phyloP scores from a whole-genome alignment of 37 sponge, comb jelly and placozoan species.

The Lycopodina hypogea region DNA sequence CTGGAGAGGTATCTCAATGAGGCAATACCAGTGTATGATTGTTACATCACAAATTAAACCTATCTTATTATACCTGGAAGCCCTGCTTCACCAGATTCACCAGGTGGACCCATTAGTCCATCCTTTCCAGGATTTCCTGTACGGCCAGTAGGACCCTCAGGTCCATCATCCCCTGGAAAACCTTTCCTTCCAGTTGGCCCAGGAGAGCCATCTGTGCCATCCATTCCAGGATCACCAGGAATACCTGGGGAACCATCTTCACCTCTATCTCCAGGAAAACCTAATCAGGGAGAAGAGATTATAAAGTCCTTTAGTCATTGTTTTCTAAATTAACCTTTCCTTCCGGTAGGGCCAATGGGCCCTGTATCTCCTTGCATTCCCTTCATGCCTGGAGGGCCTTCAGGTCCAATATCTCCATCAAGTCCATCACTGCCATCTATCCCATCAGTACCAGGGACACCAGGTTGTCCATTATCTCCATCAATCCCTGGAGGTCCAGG shows the following conservation, averaged over 20 bases:
- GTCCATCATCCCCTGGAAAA: background rate
- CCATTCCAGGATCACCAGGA: background rate
- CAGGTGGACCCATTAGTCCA: background rate
- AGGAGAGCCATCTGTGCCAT: background rate
- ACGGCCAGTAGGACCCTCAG: background rate
- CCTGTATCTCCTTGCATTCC: conserved; percentile 23
- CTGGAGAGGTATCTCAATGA: no score
- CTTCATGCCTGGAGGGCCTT: conserved; percentile 15
- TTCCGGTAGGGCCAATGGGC: conserved; percentile 11
- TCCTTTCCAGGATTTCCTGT: conserved; percentile 3
- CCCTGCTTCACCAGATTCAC: background rate
- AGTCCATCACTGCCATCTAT: background rate
- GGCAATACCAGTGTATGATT: no score
- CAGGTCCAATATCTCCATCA: conserved; percentile 2
- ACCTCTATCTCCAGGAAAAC: conserved; percentile 7
- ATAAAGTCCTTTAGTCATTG: background rate
- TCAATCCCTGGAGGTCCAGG: background rate
- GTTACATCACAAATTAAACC: no score
- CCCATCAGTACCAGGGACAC: background rate
- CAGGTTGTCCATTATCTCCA: background rate
- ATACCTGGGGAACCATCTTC: conserved; percentile 7
- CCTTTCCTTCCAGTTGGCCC: conserved; percentile 13
- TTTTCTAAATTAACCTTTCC: conserved; percentile 16
- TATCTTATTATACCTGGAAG: no score
- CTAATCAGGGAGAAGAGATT: background rate